Evolutionary conservation across 2,113 vertebrate species (phyloP).

Genomic region (Edolisoma coerulescens): DNA sequence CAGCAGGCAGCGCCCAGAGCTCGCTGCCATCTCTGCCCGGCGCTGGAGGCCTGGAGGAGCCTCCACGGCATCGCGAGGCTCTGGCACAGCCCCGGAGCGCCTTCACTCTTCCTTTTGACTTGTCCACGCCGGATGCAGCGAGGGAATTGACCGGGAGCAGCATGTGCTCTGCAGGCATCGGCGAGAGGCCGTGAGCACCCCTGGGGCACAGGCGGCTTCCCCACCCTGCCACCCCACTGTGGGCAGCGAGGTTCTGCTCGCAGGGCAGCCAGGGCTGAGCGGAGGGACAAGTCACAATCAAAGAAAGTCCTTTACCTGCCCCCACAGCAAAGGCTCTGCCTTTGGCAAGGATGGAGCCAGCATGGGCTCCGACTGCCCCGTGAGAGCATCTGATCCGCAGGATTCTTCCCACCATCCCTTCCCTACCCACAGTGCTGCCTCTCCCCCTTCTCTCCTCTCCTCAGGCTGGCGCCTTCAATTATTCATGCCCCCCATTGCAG

Average conservation of each 20-base stretch:
- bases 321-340: neutral
- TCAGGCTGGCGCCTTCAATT: slow-evolving; percentile 59
- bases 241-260: neutral
- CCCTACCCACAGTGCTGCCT: neutral
- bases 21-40: neutral
- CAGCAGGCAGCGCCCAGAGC: neutral
- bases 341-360: neutral
- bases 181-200: fast-evolving
- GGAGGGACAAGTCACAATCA: neutral
- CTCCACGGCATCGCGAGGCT: neutral
- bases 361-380: neutral
- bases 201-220: neutral
- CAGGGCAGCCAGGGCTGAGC: neutral
- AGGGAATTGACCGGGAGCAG: neutral
- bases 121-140: fast-evolving
- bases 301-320: neutral
- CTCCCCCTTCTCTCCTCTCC: neutral
- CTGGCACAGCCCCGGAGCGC: neutral
- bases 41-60: neutral
- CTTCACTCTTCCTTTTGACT: neutral
- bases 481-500: slow-evolving; percentile 69
- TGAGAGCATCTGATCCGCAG: neutral
- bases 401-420: neutral
- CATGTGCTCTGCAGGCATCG: neutral
- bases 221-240: neutral